Percentiles rank a stretch among this genome's conserved stretches.
Evolutionary conservation across 2,113 vertebrate genomes (phyloP).

Genomic region (Nothocercus nigrocapillus): DNA sequence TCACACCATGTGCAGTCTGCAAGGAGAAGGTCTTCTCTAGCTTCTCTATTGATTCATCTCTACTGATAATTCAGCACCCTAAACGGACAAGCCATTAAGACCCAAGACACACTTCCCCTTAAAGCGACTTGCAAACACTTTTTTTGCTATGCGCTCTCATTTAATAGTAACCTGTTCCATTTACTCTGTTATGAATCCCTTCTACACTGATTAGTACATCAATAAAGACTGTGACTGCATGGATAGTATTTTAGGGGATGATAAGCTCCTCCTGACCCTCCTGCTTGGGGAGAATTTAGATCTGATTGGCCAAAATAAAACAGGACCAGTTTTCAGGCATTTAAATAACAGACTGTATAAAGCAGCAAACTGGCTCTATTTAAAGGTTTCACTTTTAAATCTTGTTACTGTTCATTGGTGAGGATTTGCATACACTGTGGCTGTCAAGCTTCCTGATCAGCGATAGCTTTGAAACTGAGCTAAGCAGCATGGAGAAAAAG

Average conservation of each 20-base stretch:
- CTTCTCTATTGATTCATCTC: neutral
- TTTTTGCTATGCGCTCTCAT: neutral
- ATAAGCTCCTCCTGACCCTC: neutral
- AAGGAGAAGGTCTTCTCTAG: neutral
- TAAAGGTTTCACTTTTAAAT: conserved; percentile 65
- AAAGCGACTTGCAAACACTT: conserved; percentile 14
- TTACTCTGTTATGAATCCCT: neutral
- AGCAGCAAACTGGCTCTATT: conserved; percentile 47
- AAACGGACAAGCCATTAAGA: neutral
- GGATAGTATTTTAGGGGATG: conserved; percentile 14
- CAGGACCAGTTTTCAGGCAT: conserved; percentile 26
- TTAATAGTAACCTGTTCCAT: neutral
- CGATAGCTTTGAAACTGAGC: conserved; percentile 67
- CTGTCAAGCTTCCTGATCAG: conserved; percentile 70
- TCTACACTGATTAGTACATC: neutral
- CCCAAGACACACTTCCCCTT: neutral
- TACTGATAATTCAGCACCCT: neutral
- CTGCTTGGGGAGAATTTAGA: neutral
- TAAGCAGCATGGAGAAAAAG: conserved; percentile 62
- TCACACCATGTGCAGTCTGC: conserved; percentile 18
- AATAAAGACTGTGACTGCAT: neutral
- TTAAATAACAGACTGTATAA: conserved; percentile 45
- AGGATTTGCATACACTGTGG: conserved; percentile 64
- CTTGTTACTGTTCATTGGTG: conserved; percentile 66
- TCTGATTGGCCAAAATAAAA: conserved; percentile 26